phyloP scores from a whole-genome alignment of 2,888 invertebrate species.

The Megastigmus dorsalis region DNA sequence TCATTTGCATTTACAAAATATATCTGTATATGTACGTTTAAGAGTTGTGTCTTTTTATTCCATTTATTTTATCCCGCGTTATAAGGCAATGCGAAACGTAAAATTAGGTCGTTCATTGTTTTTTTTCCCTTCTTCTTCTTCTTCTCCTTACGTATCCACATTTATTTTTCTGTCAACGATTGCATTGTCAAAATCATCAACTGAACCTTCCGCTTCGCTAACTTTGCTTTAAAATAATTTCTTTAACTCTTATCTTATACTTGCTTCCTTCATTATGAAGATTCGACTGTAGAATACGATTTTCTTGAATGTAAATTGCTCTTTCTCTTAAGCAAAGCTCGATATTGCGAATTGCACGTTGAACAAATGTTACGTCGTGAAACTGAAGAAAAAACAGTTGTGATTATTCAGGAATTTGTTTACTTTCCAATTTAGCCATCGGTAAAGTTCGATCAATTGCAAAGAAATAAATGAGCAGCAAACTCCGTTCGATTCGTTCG shows the following conservation, averaged over 20 bases:
- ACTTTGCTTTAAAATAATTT: slow-evolving; percentile 26
- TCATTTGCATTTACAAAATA: slow-evolving; percentile 51
- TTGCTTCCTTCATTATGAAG: too few species aligned
- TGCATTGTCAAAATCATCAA: slow-evolving; percentile 7
- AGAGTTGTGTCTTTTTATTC: slow-evolving; percentile 17
- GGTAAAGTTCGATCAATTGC: too few species aligned
- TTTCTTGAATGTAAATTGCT: too few species aligned
- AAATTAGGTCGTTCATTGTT: slow-evolving; percentile 44
- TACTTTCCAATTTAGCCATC: too few species aligned
- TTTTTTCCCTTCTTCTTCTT: not conserved
- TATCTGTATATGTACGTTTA: slow-evolving; percentile 39
- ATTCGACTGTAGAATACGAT: too few species aligned
- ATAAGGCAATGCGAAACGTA: slow-evolving; percentile 53
- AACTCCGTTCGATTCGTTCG: too few species aligned
- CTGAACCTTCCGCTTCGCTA: not conserved
- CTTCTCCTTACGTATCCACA: not conserved
- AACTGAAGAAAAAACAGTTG: too few species aligned
- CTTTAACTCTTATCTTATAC: slow-evolving; percentile 6
- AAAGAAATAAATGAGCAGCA: too few species aligned
- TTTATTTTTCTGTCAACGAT: not conserved
- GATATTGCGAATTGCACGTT: too few species aligned
- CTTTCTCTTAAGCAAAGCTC: too few species aligned
- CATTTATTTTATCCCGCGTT: slow-evolving; percentile 19
- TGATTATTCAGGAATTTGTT: too few species aligned
- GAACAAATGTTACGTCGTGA: too few species aligned